A percentile compares a stretch with the other conserved stretches of the same genome.
Conservation (phyloP, 2,113 vertebrate species). For the Calidris pugnax region DNA sequence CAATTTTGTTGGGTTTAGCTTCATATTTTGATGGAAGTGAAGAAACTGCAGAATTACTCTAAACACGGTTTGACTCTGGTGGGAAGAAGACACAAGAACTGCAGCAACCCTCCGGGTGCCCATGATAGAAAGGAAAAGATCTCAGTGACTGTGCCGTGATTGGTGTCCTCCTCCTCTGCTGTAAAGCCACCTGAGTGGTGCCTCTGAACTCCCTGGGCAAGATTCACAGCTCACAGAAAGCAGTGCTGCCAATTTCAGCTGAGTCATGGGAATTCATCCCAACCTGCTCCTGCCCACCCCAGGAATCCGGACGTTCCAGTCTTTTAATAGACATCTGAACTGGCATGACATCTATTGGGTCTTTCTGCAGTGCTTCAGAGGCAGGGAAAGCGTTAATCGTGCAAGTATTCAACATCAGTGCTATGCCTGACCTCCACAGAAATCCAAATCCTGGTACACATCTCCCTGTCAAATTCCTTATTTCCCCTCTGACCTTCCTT, state of each 20-base stretch:
- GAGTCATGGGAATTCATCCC: background rate
- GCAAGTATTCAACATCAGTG: background rate
- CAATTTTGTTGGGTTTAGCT: background rate
- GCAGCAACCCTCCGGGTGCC: background rate
- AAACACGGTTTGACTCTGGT: background rate
- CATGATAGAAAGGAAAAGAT: background rate
- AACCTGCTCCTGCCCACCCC: background rate
- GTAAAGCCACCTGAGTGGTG: fast-evolving
- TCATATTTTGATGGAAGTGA: background rate
- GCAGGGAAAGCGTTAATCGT: constrained; percentile 11
- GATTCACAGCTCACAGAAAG: background rate
- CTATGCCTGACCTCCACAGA: background rate
- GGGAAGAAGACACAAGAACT: background rate
- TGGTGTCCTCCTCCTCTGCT: background rate
- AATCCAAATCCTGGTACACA: background rate
- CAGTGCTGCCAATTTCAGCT: background rate
- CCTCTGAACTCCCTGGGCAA: background rate
- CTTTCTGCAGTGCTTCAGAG: background rate
- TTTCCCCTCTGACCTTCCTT: constrained; percentile 43
- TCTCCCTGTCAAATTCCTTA: constrained; percentile 31
- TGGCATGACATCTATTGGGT: background rate
- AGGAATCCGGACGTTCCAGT: background rate
- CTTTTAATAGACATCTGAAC: background rate
- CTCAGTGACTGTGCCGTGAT: background rate
- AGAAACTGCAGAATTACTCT: background rate